Base-by-base conservation (phyloP, 2,797 vertebrate genomes). In the Lepidocolaptes lacrymiger region DNA sequence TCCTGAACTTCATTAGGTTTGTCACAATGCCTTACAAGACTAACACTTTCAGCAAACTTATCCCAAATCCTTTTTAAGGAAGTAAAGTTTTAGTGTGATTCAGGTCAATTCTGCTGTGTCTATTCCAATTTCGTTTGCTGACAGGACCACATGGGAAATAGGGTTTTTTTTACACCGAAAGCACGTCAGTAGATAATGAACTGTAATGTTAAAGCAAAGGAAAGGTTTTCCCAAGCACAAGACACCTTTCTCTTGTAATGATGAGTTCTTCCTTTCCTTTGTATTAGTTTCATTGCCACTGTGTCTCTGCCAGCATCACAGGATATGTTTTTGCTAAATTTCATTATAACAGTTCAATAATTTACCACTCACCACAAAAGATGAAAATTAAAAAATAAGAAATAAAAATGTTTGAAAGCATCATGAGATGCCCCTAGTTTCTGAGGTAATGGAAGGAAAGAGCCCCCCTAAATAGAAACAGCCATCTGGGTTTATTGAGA, bases 351-450 rank as follows among this genome's bases (percentile, higher is more conserved):
- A 8, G 12, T 30, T 78, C 6, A 59, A 26, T 34, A 9, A 92
- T 43, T 20, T 74, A 74, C 6, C 8, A 13, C 7, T 12, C 7
- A 3, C 5, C 3, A 46, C 2, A 5, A 41, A 18, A 19, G 5
- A 20, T 1, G 4, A 6, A 17, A 7, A 23, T 5, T 12, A 27
- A 27, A 15, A 30, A 6, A 13, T 2, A 15, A 8, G 24, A 11
- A 26, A n/a, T 28, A 22, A 30, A 24, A 12, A 7, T 12, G 5
- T 15, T 58, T 51, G 36, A 67, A 77, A 77, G 8, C 17, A 63
- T 36, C 26, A 44, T 1, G 4, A 90, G 28, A 76, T 66, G 10
- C 9, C 26, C 7, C 37, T 14, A 14, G 52, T 94, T 90, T 76
- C 39, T 52, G 30, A 69, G 36, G 58, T 44, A 76, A 51, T 32